Base-by-base conservation (phyloP, 2,113 vertebrate genomes). In the Hippocampus barbouri region DNA sequence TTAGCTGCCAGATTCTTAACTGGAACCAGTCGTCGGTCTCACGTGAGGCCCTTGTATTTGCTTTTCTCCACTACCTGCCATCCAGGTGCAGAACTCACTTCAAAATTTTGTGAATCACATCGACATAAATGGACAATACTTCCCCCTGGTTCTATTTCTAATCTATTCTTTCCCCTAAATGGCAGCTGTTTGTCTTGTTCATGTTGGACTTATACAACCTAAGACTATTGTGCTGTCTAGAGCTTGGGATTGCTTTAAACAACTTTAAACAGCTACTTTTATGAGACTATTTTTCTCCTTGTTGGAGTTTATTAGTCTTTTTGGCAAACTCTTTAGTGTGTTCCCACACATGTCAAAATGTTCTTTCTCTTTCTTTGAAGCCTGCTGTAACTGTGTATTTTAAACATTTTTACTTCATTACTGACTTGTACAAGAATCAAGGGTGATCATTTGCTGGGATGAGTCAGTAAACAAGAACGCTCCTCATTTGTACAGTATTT, bases 1-100 rank as follows among this genome's bases (percentile, higher is more conserved):
- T 65, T 41, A 64, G 38, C 16, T 65, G 62, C 40, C 62, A 65
- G 40, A 11, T 43, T 65, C 40, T 41, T 65, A 65, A 65, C 41
- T 45, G 38, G 62, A 43, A 65, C 21, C 62, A 65, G 62, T 65
- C 12, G 20, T 65, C 62, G 11, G 11, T 23, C 62, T 65, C 62
- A n/a, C 9, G 38, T 64, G 3, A 64, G 25, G 38, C 38, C 38
- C 11, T 38, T 14, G 38, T 5, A 64, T 12, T 23, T n/a, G 20
- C 40, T 41, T 64, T 10, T 12, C 21, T 41, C 1, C 16, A 34
- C 61, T 41, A 18, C 8, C 7, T 41, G 18, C 20, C 18, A 41
- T 43, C 23, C 43, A n/a, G 14, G 34, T 41, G 20, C 23, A 45
- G 5, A 65, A 65, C n/a, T 15, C 11, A 23, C n/a, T 45, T n/a